Conservation (phyloP, 2,888 invertebrate genomes). For the Diaphora mendica region DNA sequence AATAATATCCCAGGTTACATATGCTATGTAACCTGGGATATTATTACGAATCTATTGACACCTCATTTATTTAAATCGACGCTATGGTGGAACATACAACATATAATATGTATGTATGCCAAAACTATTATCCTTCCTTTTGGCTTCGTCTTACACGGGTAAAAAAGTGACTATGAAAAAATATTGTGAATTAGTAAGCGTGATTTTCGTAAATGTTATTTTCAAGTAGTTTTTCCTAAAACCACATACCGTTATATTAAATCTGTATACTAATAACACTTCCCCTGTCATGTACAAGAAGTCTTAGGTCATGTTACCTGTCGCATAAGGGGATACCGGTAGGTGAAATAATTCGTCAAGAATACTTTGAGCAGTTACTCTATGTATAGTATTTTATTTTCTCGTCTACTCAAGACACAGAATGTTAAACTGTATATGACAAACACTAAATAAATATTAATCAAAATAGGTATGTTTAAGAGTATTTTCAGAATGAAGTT, state of each 20-base stretch:
- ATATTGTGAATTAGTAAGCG: not conserved
- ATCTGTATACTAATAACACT: not conserved
- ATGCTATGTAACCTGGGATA: too few species aligned
- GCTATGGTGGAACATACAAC: too few species aligned
- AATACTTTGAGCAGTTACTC: not conserved
- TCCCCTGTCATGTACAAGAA: not conserved
- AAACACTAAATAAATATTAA: too few species aligned
- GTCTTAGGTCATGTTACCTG: not conserved
- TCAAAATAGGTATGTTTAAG: too few species aligned
- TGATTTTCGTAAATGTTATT: not conserved
- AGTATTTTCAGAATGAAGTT: too few species aligned
- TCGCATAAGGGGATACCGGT: not conserved
- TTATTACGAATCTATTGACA: too few species aligned
- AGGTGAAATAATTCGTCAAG: not conserved
- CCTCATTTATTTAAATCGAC: too few species aligned
- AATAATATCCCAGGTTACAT: too few species aligned
- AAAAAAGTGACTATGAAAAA: too few species aligned
- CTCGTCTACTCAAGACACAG: not conserved
- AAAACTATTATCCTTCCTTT: too few species aligned
- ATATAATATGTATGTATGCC: too few species aligned
- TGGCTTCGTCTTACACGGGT: too few species aligned
- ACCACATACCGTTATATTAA: not conserved
- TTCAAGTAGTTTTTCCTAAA: not conserved
- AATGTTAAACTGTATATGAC: not conserved
- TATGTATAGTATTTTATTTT: not conserved